Percentiles rank a stretch among this genome's conserved stretches.
Evolutionary conservation across 2,888 invertebrate species (phyloP).

Genomic region (Julus scandinavius): DNA sequence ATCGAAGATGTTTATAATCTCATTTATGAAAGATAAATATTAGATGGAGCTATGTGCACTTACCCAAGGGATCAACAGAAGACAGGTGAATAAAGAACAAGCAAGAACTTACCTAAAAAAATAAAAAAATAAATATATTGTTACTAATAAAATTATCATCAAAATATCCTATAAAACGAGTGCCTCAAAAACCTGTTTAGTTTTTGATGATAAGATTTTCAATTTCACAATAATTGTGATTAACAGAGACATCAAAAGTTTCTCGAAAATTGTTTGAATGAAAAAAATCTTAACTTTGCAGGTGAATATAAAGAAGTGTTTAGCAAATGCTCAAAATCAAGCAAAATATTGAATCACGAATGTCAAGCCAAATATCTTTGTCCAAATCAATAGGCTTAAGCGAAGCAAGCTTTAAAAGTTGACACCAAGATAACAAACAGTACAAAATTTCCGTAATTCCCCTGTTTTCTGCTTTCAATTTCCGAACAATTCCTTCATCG

Average conservation of each 20-base stretch:
- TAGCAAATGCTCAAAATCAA: too few species aligned
- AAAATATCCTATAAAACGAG: not conserved
- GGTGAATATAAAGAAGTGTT: too few species aligned
- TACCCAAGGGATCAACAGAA: not conserved
- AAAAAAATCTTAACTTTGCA: too few species aligned
- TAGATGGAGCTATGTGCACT: not conserved
- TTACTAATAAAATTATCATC: not conserved
- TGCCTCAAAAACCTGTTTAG: too few species aligned
- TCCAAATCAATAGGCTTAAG: not conserved
- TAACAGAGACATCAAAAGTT: too few species aligned
- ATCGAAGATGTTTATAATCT: too few species aligned
- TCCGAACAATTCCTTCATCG: not conserved
- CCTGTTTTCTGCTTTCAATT: not conserved
- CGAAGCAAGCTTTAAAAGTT: not conserved
- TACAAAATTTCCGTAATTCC: not conserved
- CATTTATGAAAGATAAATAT: too few species aligned
- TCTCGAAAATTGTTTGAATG: too few species aligned
- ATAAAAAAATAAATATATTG: not conserved
- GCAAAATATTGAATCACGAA: too few species aligned
- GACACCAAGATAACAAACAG: not conserved
- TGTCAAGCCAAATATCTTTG: not conserved
- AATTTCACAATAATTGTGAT: too few species aligned
- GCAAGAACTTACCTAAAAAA: constrained; percentile 17
- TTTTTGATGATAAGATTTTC: too few species aligned
- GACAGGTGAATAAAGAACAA: not conserved